phyloP scores from a whole-genome alignment of 2,888 invertebrate species.

The Caenorhabditis wallacei region DNA sequence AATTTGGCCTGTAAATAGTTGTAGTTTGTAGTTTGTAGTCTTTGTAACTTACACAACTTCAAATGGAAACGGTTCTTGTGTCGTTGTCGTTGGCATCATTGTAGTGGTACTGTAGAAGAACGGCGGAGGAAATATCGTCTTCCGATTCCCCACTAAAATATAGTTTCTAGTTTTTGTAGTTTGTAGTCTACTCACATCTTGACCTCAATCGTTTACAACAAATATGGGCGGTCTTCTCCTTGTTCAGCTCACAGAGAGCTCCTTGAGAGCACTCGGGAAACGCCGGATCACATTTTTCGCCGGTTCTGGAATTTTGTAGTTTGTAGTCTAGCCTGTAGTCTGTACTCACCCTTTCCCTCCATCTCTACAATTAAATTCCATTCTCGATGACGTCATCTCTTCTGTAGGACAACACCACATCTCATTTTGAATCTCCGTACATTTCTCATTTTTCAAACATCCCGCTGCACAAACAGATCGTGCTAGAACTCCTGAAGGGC shows the following conservation, averaged over 20 bases:
- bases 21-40: background rate
- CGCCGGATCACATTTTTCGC: constrained; percentile 51
- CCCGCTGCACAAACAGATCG: constrained; percentile 70
- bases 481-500: constrained; percentile 61
- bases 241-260: constrained; percentile 47
- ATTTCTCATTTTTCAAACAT: constrained; percentile 69
- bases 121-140: constrained; percentile 28
- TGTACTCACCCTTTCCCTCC: constrained; percentile 23
- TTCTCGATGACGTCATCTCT: background rate
- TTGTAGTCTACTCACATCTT: constrained; percentile 10
- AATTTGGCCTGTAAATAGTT: constrained; percentile 50
- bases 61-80: constrained; percentile 36
- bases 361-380: constrained; percentile 50
- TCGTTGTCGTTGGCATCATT: constrained; percentile 10
- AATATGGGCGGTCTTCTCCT: constrained; percentile 35
- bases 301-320: constrained; percentile 29
- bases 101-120: constrained; percentile 32
- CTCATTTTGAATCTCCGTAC: constrained; percentile 63
- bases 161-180: background rate
- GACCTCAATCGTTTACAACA: constrained; percentile 41
- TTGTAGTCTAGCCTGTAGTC: background rate
- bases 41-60: constrained; percentile 37
- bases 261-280: constrained; percentile 48
- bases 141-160: constrained; percentile 28
- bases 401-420: constrained; percentile 74